Base-by-base conservation (phyloP, 2,888 invertebrate species). In the Mythimna lalbum region DNA sequence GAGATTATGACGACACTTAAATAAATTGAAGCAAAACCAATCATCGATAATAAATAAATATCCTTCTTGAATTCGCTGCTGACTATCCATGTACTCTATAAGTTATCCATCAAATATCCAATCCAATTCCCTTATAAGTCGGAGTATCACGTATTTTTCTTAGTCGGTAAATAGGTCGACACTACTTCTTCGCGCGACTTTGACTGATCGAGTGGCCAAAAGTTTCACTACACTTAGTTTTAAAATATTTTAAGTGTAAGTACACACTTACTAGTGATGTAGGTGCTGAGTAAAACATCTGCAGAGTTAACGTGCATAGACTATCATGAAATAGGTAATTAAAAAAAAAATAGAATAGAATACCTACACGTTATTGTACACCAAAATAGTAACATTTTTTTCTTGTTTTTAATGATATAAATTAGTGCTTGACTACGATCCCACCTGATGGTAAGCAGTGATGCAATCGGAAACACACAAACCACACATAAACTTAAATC, bases 111-210 rank as follows among this genome's bases (percentile, higher is more conserved):
- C 78, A 77, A 63, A 57, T 71, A 56, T 57, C 78, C 36, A 59
- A 17, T 60, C 62, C 78, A 72, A 78, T 78, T 50, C 53, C 55
- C 17, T 39, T 57, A 10, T 17, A 81, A 4, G 39, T 56, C 39
- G 23, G 17, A 52, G 72, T 59, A 64, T 71, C 79, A 65, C 73
- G 73, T 78, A 65, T 78, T 53, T 77, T 52, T 64, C 82, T 67
- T 63, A 83, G 59, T 63, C 31, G 21, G 68, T 60, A 82, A 68
- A 83, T 79, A 80, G 83, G 75, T 82, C 83, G 49, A 68, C 52
- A 80, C 68, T 79, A 83, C 59, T 65, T 65, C 73, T 77, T 60
- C 59, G 39, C 3, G 23, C 31, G 80, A 79, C 79, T 65, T 79
- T 68, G 75, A 79, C 55, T 67, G 78, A 79, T 83, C 59, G 80